A percentile compares a stretch with the other conserved stretches of the same genome.
Conservation (phyloP, 1,140 invertebrate genomes). For the Zaprionus lachaisei region DNA sequence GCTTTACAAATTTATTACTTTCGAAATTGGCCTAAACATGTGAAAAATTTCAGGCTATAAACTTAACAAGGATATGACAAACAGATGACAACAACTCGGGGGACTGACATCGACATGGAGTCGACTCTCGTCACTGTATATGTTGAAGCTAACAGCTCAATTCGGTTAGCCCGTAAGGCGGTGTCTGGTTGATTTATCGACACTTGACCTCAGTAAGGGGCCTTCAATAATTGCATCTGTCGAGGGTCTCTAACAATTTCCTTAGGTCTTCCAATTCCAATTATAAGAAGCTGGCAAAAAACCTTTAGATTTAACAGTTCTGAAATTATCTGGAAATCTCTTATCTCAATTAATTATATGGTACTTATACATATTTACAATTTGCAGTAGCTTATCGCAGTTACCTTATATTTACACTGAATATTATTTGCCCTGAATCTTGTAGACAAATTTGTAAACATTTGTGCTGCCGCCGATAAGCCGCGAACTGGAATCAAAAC, state of each 20-base stretch:
- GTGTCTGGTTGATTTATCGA: conserved; percentile 51
- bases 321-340: neutral
- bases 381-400: conserved; percentile 49
- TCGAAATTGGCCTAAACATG: conserved; percentile 57
- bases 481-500: conserved; percentile 17
- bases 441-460: conserved; percentile 44
- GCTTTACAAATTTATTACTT: conserved; percentile 74
- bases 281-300: neutral
- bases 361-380: conserved; percentile 36
- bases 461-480: conserved; percentile 59
- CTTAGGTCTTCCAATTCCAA: neutral
- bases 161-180: conserved; percentile 37
- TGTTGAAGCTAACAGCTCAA: conserved; percentile 60
- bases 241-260: neutral
- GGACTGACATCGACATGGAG: conserved; percentile 53
- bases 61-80: conserved; percentile 65
- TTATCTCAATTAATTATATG: conserved; percentile 28
- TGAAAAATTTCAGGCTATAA: conserved; percentile 37
- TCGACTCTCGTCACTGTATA: conserved; percentile 9
- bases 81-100: conserved; percentile 52
- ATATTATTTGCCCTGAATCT: conserved; percentile 41
- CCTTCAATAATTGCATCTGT: neutral
- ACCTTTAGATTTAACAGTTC: neutral
- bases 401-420: conserved; percentile 61
- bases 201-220: conserved; percentile 40